Base-by-base conservation (phyloP, 2,797 vertebrate genomes). In the Pseudochaenichthys georgianus region DNA sequence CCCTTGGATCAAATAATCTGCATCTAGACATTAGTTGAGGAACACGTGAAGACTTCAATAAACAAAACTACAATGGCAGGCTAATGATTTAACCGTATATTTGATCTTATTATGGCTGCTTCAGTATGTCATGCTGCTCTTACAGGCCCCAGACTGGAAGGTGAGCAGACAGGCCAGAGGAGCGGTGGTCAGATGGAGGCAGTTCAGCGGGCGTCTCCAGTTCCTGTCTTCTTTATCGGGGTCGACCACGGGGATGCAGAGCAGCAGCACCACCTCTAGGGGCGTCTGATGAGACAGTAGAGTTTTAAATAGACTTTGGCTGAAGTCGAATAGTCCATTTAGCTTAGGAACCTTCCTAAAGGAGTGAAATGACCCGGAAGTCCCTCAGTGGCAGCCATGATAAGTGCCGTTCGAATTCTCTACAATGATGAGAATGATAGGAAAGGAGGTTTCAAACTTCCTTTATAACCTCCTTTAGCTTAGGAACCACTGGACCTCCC, bases 161-260 rank as follows among this genome's bases (percentile, higher is more conserved):
- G 94, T 86, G 53, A 99, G 92, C 70, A 97, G 0, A 16, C 96
- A 96, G 77, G 96, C 87, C 75, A 99, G 53, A 1, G 97, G 96
- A 72, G 95, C 95, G 13, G 95, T 95, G 75, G 96, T 52, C 23
- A 99, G 51, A 12, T 99, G 98, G 53, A 99, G 89, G 75, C 96
- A 99, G 94, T 99, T 99, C 43, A 99, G 94, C 3, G 98, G 98
- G 6, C 98, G 96, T 59, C 95, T 97, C 98, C 98, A 99, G 93
- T 99, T 99, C 78, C 78, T 92, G 78, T 98, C 96, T 0, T 98
- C 97, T 89, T 95, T 96, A 91, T 98, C 97, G 0, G 96, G 96
- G 84, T 99, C 97, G 59, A 99, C 96, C 0, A 99, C 87, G 0
- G 98, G 97, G 23, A 99, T 88, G 0, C 96, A 96, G 82, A 99